A percentile compares a stretch with the other conserved stretches of the same genome.
phyloP scores from a whole-genome alignment of 2,797 vertebrate genomes.

The Australoheros facetus region DNA sequence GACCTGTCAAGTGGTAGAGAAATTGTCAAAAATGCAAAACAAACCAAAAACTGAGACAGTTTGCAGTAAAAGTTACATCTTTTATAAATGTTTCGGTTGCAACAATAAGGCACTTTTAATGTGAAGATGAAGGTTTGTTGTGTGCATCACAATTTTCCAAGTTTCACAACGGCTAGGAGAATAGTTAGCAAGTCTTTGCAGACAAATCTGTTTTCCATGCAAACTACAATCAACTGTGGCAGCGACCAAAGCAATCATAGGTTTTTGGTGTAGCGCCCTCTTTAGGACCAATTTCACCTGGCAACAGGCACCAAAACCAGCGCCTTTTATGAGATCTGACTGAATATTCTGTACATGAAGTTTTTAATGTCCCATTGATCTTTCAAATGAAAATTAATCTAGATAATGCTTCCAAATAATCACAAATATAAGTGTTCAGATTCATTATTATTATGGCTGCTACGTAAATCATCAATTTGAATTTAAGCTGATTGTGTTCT shows the following conservation, averaged over 20 bases:
- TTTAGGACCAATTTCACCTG: not conserved
- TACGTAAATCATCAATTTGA: not conserved
- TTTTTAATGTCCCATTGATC: too few species aligned
- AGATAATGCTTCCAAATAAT: not conserved
- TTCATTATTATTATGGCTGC: not conserved
- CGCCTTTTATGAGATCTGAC: too few species aligned
- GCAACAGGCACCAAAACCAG: not conserved
- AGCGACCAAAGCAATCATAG: not conserved
- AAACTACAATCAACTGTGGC: fast-evolving
- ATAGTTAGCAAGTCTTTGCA: not conserved
- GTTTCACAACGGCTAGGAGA: not conserved
- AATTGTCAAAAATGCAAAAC: not conserved
- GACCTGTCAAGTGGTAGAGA: not conserved
- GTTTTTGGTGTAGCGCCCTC: not conserved
- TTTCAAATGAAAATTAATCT: not conserved
- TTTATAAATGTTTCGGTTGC: too few species aligned
- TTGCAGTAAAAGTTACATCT: not conserved
- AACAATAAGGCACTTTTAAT: too few species aligned
- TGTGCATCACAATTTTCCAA: too few species aligned
- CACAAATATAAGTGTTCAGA: not conserved
- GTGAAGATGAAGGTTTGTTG: too few species aligned
- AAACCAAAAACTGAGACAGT: not conserved
- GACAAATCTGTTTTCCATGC: not conserved
- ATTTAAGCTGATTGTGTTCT: not conserved
- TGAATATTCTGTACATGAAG: too few species aligned